Conservation (phyloP, 2,888 invertebrate genomes). For the Petrolisthes manimaculis region DNA sequence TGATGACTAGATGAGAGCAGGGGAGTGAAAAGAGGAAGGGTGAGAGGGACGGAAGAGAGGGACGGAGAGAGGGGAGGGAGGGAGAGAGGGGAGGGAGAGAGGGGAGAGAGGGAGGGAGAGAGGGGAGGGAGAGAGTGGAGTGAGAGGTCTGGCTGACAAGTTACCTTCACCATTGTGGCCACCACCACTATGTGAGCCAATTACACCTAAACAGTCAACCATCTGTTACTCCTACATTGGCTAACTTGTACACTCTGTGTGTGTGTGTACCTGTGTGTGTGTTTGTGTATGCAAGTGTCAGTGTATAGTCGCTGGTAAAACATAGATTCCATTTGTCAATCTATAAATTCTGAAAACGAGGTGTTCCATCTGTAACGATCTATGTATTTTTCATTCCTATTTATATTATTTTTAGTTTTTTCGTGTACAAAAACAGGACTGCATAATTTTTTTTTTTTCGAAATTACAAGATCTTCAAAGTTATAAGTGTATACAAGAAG, state of each 20-base stretch:
- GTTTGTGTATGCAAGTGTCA: too few species aligned
- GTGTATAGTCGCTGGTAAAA: too few species aligned
- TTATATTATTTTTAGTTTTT: too few species aligned
- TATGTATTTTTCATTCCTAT: too few species aligned
- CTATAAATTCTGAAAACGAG: too few species aligned
- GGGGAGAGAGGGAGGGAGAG: not conserved
- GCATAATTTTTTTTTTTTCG: too few species aligned
- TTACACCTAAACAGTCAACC: not conserved
- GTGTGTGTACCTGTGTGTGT: not conserved
- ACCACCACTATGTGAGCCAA: not conserved
- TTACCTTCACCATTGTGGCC: not conserved
- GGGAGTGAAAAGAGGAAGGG: not conserved
- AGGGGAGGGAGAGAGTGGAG: not conserved
- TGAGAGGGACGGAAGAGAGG: not conserved
- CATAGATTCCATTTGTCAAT: too few species aligned
- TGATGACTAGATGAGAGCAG: too few species aligned
- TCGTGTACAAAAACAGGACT: too few species aligned
- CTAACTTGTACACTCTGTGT: not conserved
- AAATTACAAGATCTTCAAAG: too few species aligned
- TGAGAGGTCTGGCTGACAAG: not conserved
- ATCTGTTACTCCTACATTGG: not conserved
- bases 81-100: not conserved
- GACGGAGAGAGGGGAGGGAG: not conserved
- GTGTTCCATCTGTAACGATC: too few species aligned
- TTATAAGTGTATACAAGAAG: too few species aligned